A percentile compares a stretch with the other conserved stretches of the same genome.
phyloP scores from a whole-genome alignment of 2,888 invertebrate species.

The Troilus luridus region DNA sequence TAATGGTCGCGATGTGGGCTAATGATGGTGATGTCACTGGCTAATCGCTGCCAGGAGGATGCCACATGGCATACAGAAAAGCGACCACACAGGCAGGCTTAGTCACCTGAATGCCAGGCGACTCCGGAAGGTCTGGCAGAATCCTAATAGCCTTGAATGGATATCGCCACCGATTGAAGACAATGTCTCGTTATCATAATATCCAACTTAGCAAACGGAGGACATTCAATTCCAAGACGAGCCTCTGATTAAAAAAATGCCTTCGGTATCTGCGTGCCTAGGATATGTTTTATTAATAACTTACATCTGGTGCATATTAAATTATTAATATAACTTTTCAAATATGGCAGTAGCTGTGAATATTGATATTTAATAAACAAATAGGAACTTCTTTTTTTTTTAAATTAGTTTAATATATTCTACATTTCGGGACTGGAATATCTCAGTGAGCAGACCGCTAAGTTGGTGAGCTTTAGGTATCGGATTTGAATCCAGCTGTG shows the following conservation, averaged over 20 bases:
- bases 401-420: too few species aligned
- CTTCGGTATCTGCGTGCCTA: background rate
- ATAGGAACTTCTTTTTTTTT: too few species aligned
- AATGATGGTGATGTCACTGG: conserved; percentile 6
- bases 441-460: too few species aligned
- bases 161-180: background rate
- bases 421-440: too few species aligned
- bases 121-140: background rate
- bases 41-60: background rate
- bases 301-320: too few species aligned
- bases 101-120: conserved; percentile 32
- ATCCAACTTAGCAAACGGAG: conserved; percentile 15
- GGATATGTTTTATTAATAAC: too few species aligned
- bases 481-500: too few species aligned
- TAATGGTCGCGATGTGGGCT: background rate
- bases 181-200: background rate
- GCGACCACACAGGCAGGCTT: background rate
- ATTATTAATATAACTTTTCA: too few species aligned
- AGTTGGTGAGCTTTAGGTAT: too few species aligned
- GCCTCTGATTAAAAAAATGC: background rate
- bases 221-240: background rate
- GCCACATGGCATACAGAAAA: background rate
- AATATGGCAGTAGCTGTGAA: too few species aligned
- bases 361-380: too few species aligned
- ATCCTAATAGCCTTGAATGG: conserved; percentile 5